Evolutionary conservation across 2,797 vertebrate species (phyloP).

Genomic region (Rhabdomys pumilio): DNA sequence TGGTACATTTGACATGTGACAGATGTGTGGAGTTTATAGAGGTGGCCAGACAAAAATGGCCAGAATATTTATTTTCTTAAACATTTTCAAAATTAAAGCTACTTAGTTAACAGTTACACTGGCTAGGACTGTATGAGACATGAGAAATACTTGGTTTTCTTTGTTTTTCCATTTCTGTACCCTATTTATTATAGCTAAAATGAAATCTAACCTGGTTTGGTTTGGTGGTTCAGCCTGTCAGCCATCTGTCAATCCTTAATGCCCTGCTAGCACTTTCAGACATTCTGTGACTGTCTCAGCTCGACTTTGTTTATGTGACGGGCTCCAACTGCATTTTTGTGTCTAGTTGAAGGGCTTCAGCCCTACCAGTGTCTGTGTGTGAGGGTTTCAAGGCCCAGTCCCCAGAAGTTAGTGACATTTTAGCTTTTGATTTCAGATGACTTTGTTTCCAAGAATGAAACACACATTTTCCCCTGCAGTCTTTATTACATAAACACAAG

Average conservation of each 20-base stretch:
- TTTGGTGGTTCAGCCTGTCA: not conserved
- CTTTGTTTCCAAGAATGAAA: conserved; percentile 1
- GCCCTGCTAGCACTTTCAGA: not conserved
- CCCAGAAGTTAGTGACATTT: not conserved
- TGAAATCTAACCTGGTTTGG: not conserved
- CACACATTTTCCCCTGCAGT: not conserved
- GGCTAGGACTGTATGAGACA: not conserved
- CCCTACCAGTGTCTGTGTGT: not conserved
- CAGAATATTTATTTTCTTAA: conserved; percentile 20
- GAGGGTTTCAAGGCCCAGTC: not conserved
- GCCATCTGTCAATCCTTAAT: not conserved
- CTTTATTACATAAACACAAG: conserved; percentile 4
- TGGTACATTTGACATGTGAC: rapidly evolving
- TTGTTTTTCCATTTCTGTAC: not conserved
- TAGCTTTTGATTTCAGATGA: conserved; percentile 20
- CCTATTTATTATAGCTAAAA: not conserved
- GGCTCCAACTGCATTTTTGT: not conserved
- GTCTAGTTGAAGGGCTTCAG: not conserved
- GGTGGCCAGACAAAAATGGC: too few relatives aligned
- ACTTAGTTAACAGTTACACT: not conserved
- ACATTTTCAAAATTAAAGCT: conserved; percentile 31
- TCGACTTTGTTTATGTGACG: not conserved
- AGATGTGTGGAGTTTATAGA: not conserved
- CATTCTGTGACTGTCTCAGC: not conserved
- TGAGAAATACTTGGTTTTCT: not conserved